Evolutionary conservation across 1,140 invertebrate species (phyloP).

Genomic region (Mizuhopecten yessoensis): DNA sequence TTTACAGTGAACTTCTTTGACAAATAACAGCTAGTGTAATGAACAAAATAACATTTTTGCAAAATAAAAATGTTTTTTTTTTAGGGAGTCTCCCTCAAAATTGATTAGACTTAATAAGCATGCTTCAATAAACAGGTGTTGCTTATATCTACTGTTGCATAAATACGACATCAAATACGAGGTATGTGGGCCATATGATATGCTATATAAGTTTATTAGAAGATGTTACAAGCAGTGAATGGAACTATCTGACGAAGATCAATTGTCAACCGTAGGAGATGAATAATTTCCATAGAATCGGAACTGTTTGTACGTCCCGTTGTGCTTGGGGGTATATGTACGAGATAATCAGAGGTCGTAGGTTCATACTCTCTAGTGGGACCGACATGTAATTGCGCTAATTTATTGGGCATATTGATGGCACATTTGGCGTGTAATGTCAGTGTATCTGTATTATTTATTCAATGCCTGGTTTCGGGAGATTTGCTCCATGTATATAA

Average conservation of each 20-base stretch:
- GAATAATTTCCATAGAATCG: not conserved
- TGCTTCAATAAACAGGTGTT: no score
- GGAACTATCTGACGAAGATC: not conserved
- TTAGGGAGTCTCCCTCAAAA: no score
- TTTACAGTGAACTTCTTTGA: no score
- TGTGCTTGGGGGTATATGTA: not conserved
- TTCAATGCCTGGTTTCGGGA: not conserved
- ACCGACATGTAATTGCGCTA: not conserved
- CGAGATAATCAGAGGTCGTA: not conserved
- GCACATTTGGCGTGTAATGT: not conserved
- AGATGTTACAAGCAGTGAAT: not conserved
- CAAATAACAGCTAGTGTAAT: no score
- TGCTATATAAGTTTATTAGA: not conserved
- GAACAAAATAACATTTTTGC: no score
- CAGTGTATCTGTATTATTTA: not conserved
- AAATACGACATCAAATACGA: no score
- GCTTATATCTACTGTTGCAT: no score
- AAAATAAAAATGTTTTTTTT: no score
- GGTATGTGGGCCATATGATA: no score
- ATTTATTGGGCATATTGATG: not conserved
- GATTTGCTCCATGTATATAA: not conserved
- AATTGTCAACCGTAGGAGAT: slow-evolving; percentile 2
- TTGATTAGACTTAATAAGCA: no score
- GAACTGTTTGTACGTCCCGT: not conserved
- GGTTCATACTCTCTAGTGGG: not conserved